These are phyloP conservation scores for Spisula solida DNA, from an alignment of 2,888 invertebrate genomes.

Conservation along the genomic window DNA sequence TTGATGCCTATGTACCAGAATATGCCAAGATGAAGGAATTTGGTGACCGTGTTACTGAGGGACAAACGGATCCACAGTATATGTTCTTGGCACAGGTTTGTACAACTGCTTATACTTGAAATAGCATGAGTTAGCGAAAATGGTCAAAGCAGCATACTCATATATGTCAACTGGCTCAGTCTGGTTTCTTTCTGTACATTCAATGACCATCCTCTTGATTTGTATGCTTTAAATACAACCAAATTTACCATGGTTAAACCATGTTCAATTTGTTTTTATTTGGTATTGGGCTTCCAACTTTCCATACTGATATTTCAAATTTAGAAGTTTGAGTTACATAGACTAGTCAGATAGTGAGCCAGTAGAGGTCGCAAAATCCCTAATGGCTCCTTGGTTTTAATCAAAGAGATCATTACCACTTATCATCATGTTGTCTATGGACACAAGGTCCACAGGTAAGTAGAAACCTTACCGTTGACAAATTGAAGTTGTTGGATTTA, in stretches of 20 bases:
- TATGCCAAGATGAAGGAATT: slow-evolving; percentile 99
- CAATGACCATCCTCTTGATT: too few species aligned
- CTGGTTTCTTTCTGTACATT: too few species aligned
- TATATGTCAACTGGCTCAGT: too few species aligned
- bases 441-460: slow-evolving; percentile 48
- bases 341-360: slow-evolving; percentile 10
- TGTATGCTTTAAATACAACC: too few species aligned
- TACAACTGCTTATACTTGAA: not conserved
- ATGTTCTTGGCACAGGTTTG: slow-evolving; percentile 98
- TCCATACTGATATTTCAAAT: too few species aligned
- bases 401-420: slow-evolving; percentile 37
- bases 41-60: slow-evolving; percentile 91
- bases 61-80: slow-evolving; percentile 98
- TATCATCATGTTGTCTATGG: slow-evolving; percentile 47
- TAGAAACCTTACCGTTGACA: slow-evolving; percentile 46
- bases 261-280: too few species aligned
- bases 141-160: too few species aligned
- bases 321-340: not conserved
- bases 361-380: not conserved
- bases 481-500: too few species aligned
- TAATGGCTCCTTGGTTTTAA: slow-evolving; percentile 14
- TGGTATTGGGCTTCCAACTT: too few species aligned
- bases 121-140: too few species aligned
- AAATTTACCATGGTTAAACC: too few species aligned
- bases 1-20: slow-evolving; percentile 99